Evolutionary conservation across 2,797 vertebrate genomes (phyloP).

Genomic region (Peromyscus aztecus): DNA sequence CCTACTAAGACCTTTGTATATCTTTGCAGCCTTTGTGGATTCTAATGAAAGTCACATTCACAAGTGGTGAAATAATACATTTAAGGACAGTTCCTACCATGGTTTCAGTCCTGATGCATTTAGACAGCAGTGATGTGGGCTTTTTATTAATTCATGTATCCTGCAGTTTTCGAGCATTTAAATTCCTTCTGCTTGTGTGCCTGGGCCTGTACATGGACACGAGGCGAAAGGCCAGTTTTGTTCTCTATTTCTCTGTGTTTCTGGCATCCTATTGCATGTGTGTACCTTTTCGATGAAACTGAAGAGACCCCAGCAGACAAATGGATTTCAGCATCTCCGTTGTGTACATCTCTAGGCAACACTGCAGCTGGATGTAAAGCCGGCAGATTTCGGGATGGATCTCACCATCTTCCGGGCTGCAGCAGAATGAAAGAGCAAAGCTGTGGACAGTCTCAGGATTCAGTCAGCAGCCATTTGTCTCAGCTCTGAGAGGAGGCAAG

Average conservation of each 20-base stretch:
- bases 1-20: constrained; percentile 1
- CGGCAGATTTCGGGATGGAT: constrained; percentile 99
- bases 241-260: constrained; percentile 16
- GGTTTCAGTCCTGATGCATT: not conserved
- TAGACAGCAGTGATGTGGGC: not conserved
- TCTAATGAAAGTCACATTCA: constrained; percentile 49
- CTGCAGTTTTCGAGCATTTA: constrained; percentile 32
- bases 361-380: constrained; percentile 98
- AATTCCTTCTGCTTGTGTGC: constrained; percentile 26
- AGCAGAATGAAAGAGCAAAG: constrained; percentile 80
- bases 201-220: not conserved
- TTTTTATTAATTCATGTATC: constrained; percentile 29
- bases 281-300: constrained; percentile 98
- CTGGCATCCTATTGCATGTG: not conserved
- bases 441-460: constrained; percentile 66
- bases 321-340: constrained; percentile 99
- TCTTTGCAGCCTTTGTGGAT: constrained; percentile 38
- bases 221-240: constrained; percentile 16
- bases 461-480: constrained; percentile 64
- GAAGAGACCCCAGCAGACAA: constrained; percentile 96
- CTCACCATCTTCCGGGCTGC: constrained; percentile 97
- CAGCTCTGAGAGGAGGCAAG: not conserved
- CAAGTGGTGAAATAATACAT: constrained; percentile 28
- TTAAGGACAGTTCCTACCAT: not conserved
- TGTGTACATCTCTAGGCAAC: constrained; percentile 99